These are phyloP conservation scores for Ecliptopera silaceata DNA, from an alignment of 2,888 invertebrate genomes.

Conservation along the genomic window DNA sequence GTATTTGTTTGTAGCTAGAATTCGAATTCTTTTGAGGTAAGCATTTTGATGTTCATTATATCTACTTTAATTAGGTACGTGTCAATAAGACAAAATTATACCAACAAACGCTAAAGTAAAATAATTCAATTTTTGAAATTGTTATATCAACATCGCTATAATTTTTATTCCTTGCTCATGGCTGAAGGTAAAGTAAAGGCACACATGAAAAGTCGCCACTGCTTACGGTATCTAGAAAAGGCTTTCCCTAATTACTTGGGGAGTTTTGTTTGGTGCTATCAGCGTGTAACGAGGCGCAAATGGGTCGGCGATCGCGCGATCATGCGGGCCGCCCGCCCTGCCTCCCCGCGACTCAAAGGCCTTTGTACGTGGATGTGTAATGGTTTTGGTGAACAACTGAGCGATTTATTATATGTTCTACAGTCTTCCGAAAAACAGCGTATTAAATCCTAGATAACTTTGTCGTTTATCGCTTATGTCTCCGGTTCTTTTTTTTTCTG, in stretches of 20 bases:
- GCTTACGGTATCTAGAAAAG: constrained; percentile 80
- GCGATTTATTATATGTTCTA: constrained; percentile 44
- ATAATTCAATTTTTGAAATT: too few relatives aligned
- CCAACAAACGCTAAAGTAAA: too few relatives aligned
- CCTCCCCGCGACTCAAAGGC: constrained; percentile 71
- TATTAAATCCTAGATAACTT: too few relatives aligned
- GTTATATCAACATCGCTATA: too few relatives aligned
- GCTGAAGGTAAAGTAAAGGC: constrained; percentile 4
- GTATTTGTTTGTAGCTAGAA: too few relatives aligned
- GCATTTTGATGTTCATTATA: too few relatives aligned
- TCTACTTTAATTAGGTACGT: too few relatives aligned
- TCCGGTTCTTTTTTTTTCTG: too few relatives aligned
- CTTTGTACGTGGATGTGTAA: constrained; percentile 68
- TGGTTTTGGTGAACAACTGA: constrained; percentile 40
- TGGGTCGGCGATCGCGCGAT: constrained; percentile 79
- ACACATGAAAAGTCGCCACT: constrained; percentile 59
- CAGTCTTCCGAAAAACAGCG: too few relatives aligned
- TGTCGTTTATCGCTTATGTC: too few relatives aligned
- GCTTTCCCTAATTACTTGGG: constrained; percentile 82
- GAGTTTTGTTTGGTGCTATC: constrained; percentile 83
- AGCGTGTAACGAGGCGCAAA: constrained; percentile 81
- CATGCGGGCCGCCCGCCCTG: constrained; percentile 76
- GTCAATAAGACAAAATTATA: too few relatives aligned
- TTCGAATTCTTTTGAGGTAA: too few relatives aligned
- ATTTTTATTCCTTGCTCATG: not conserved